phyloP scores from a whole-genome alignment of 37 sponge, comb jelly and placozoan genomes.

The Bolinopsis microptera region DNA sequence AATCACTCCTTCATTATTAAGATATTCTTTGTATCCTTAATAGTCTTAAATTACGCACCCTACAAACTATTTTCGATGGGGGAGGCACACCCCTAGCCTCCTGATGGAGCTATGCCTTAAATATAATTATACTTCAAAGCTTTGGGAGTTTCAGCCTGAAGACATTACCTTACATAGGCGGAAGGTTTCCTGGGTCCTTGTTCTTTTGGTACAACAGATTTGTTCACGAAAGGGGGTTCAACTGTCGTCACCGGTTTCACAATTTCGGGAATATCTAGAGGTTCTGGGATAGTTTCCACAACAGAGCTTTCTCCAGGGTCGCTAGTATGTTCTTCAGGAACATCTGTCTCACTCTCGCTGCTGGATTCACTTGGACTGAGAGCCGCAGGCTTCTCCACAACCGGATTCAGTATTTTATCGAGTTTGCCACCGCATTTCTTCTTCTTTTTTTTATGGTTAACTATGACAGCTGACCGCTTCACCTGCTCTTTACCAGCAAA shows the following conservation, averaged over 20 bases:
- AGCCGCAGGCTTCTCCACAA: neutral
- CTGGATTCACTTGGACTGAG: neutral
- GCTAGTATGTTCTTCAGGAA: neutral
- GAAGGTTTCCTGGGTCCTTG: constrained; percentile 25
- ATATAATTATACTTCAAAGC: too few relatives aligned
- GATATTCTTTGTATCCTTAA: too few relatives aligned
- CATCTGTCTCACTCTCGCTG: neutral
- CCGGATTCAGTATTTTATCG: neutral
- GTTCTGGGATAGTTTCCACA: neutral
- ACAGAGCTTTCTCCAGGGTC: too few relatives aligned
- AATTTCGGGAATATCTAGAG: too few relatives aligned
- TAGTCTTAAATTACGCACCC: too few relatives aligned
- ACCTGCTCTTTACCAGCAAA: constrained; percentile 17
- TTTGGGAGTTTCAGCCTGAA: too few relatives aligned
- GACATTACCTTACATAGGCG: neutral
- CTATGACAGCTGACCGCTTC: constrained; percentile 1
- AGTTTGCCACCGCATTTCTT: constrained; percentile 14
- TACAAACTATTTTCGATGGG: too few relatives aligned
- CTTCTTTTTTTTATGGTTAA: constrained; percentile 46
- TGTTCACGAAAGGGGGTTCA: too few relatives aligned
- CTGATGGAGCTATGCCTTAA: too few relatives aligned
- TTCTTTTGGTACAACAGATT: neutral
- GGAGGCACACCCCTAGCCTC: too few relatives aligned
- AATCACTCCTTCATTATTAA: too few relatives aligned
- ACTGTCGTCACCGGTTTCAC: too few relatives aligned